Conservation (phyloP, 2,113 vertebrate species). For the Agapornis roseicollis region DNA sequence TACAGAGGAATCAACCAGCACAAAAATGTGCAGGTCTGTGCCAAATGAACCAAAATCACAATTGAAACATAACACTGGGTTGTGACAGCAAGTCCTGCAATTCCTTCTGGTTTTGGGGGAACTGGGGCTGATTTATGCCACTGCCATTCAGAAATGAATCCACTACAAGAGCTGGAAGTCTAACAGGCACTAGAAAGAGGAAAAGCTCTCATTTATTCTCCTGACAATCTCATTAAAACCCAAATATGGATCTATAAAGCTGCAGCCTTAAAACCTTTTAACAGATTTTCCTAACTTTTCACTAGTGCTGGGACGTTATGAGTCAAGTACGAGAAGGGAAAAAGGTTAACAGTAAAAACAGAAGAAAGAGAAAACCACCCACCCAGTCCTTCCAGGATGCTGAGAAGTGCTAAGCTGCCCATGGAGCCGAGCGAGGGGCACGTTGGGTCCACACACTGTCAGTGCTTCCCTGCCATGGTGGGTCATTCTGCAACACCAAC, state of each 20-base stretch:
- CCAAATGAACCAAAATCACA: neutral
- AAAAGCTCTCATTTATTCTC: neutral
- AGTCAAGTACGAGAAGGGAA: neutral
- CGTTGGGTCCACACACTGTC: neutral
- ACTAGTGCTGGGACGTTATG: neutral
- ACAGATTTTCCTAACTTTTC: neutral
- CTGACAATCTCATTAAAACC: neutral
- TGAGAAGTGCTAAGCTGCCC: slow-evolving; percentile 5
- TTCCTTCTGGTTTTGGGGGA: neutral
- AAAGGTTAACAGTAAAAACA: slow-evolving; percentile 45
- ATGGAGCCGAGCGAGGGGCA: rapidly evolving
- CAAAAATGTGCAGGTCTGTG: rapidly evolving
- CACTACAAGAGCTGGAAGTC: neutral
- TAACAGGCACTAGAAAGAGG: neutral
- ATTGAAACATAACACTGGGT: neutral
- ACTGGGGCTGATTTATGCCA: neutral
- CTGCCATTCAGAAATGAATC: neutral
- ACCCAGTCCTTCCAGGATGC: slow-evolving; percentile 12
- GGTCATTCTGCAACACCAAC: neutral
- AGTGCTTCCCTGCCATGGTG: neutral
- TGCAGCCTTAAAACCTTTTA: neutral
- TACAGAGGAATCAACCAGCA: neutral
- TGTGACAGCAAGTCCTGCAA: neutral
- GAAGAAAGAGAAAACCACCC: neutral
- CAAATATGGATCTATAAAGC: neutral